These are phyloP conservation scores for Xenus cinereus DNA, from an alignment of 2,113 vertebrate genomes.

Conservation along the genomic window DNA sequence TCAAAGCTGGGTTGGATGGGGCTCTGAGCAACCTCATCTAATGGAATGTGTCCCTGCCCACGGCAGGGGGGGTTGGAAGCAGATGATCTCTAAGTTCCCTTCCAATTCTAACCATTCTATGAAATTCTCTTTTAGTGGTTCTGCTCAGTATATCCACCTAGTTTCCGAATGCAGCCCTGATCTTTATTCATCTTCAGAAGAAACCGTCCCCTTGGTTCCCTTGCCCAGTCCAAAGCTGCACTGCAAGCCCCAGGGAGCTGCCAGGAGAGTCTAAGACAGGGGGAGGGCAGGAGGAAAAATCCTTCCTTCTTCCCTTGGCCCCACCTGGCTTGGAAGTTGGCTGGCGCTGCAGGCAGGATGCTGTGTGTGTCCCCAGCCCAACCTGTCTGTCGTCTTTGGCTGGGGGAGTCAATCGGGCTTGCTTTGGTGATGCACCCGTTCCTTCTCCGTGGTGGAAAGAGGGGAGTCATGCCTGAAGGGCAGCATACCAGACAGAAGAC, in stretches of 20 bases:
- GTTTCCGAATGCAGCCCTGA: neutral
- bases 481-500: neutral
- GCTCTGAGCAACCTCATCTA: neutral
- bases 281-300: neutral
- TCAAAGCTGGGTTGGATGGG: neutral
- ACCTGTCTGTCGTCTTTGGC: neutral
- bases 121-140: neutral
- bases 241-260: neutral
- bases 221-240: neutral
- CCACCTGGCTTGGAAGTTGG: neutral
- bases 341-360: neutral
- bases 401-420: neutral
- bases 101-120: neutral
- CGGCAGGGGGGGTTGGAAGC: neutral
- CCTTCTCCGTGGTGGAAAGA: neutral
- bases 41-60: neutral
- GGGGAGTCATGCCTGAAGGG: neutral
- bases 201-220: neutral
- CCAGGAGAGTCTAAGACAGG: neutral
- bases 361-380: neutral
- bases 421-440: rapidly evolving
- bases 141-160: neutral
- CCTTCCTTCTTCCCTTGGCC: neutral
- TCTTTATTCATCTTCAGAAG: neutral
- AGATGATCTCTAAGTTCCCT: neutral